A percentile compares a stretch with the other conserved stretches of the same genome.
These are phyloP conservation scores for Drosophila novamexicana DNA, from an alignment of 1,140 invertebrate genomes.

Conservation along the genomic window DNA sequence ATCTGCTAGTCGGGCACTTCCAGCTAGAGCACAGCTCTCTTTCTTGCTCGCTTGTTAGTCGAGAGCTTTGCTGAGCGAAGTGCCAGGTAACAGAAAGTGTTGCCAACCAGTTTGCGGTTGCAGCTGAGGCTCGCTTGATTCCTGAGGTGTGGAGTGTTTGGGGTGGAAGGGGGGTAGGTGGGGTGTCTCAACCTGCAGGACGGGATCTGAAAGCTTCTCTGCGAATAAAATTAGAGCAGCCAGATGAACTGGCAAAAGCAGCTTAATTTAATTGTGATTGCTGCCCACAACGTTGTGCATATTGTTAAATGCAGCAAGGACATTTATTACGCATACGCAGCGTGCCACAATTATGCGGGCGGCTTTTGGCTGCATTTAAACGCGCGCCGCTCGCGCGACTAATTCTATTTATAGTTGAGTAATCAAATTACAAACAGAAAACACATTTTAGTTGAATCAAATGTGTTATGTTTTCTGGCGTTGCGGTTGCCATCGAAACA, in stretches of 20 bases:
- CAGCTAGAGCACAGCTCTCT: too few species aligned
- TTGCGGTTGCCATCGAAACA: slow-evolving; percentile 5
- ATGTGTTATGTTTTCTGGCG: slow-evolving; percentile 18
- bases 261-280: slow-evolving; percentile 28
- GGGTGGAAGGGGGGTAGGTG: too few species aligned
- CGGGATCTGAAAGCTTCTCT: too few species aligned
- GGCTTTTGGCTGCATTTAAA: slow-evolving; percentile 9
- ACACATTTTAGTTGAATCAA: slow-evolving; percentile 33
- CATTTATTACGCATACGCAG: slow-evolving; percentile 60
- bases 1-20: too few species aligned
- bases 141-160: too few species aligned
- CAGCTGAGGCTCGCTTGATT: too few species aligned
- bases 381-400: background rate
- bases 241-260: slow-evolving; percentile 10
- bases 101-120: too few species aligned
- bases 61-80: too few species aligned
- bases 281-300: slow-evolving; percentile 52
- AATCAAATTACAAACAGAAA: slow-evolving; percentile 36
- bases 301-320: slow-evolving; percentile 45
- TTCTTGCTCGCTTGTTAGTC: too few species aligned
- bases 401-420: slow-evolving; percentile 42
- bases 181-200: too few species aligned
- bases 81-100: too few species aligned
- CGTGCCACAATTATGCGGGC: slow-evolving; percentile 40
- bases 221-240: too few species aligned